Base-by-base conservation (phyloP, 92 coral and sea anemone species). In the Porites rus region DNA sequence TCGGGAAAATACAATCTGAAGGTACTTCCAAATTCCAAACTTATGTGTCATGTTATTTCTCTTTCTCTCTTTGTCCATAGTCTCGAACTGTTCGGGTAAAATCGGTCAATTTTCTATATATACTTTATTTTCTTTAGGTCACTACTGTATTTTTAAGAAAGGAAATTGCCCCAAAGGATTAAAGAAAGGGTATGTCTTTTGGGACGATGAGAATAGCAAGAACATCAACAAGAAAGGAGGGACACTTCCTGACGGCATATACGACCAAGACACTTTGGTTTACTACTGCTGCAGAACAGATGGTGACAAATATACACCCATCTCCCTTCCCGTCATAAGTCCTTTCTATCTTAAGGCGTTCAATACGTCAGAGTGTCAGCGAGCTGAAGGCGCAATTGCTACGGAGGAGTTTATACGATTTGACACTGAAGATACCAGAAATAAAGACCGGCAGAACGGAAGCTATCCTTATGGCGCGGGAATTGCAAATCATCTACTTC, bases 141-240 rank as follows among this genome's bases (percentile, higher is more conserved):
- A 83, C 14, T 90, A 86, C 71, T 90, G 93, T 67, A 81, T 90
- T 56, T 90, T 65, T 46, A 90, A 86, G 87, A 90, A 90, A 43
- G 86, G 76, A 17, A 6, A 20, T 24, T 85, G 90, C 56, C 90
- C 93, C 6, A 58, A 12, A 46, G 87, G 90, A 56, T 52, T 86
- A 72, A 17, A 24, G 2, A 76, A 66, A 53, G 93, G 93, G 0
- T 75, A 12, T 12, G 69, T 90, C 51, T 18, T 51, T 22, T 90
- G 93, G 93, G 88, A 90, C n/a, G 93, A 90, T 25, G 87, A 81
- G 43, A 71, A 81, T 72, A 1, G 59, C 20, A 53, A 67, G 52
- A 90, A 86, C 76, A 31, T 31, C 17, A 90, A 90, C 71, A 24
- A 67, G 17, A 60, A 81, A 75, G 72, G 69, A 38, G 93, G 93